phyloP scores from a whole-genome alignment of 2,113 vertebrate genomes.

The Theristicus caerulescens region DNA sequence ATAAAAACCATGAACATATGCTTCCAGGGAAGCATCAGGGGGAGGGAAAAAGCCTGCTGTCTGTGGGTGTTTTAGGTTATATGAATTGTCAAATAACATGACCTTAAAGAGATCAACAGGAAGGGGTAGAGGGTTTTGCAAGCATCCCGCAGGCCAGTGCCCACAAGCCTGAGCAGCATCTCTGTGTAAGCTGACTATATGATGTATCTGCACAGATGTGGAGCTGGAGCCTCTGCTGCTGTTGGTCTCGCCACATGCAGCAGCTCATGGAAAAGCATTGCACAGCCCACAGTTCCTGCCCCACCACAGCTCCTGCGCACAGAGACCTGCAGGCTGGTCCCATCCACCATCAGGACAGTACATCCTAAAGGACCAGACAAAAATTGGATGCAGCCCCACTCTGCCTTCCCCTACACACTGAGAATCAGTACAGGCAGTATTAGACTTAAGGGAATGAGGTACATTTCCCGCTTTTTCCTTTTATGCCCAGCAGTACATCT shows the following conservation, averaged over 20 bases:
- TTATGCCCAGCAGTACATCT: not conserved
- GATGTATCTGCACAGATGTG: too few species aligned
- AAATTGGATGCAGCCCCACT: not conserved
- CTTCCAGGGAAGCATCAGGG: not conserved
- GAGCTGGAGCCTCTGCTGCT: not conserved
- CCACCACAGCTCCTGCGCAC: accelerated
- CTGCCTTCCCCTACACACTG: not conserved
- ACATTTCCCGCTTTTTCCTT: not conserved
- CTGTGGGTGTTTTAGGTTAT: not conserved
- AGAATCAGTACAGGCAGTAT: too few species aligned
- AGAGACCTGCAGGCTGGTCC: not conserved
- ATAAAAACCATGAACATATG: not conserved
- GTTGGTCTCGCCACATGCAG: accelerated
- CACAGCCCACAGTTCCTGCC: not conserved
- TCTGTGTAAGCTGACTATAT: not conserved
- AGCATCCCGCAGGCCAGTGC: not conserved
- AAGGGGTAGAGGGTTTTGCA: not conserved
- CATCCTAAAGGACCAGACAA: not conserved
- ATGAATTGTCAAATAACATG: not conserved
- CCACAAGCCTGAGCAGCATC: not conserved
- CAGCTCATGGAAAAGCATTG: not conserved
- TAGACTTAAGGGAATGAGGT: not conserved
- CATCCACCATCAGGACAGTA: accelerated
- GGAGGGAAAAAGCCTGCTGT: too few species aligned
- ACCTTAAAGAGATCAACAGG: not conserved